Percentiles rank a stretch among this genome's conserved stretches.
Conservation (phyloP, 2,113 vertebrate genomes). For the Muntiacus reevesi region DNA sequence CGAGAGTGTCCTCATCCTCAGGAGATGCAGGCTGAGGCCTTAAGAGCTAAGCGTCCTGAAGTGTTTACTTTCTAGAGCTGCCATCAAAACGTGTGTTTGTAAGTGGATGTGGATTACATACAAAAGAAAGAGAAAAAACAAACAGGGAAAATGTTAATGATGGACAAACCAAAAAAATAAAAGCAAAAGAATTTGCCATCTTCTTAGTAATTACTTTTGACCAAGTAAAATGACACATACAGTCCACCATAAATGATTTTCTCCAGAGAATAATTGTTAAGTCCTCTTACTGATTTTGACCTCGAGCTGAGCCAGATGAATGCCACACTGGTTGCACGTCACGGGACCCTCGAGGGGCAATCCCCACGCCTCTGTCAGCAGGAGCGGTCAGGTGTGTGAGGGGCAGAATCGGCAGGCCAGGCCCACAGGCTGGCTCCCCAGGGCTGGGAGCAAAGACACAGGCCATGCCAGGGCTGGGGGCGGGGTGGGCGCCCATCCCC, state of each 20-base stretch:
- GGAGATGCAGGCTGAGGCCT: fast-evolving
- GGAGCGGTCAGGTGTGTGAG: not conserved
- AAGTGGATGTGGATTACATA: fast-evolving
- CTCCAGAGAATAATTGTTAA: not conserved
- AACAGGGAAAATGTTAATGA: not conserved
- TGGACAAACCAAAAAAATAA: not conserved
- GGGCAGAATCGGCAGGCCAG: not conserved
- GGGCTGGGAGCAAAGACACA: not conserved
- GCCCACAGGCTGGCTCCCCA: not conserved
- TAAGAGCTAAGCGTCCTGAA: fast-evolving
- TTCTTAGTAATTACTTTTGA: not conserved
- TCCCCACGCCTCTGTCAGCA: not conserved
- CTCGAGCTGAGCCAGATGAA: not conserved
- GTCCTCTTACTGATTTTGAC: not conserved
- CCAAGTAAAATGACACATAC: not conserved
- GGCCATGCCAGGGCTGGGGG: not conserved
- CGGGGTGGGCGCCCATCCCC: not conserved
- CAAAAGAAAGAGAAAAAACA: not conserved
- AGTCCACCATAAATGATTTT: too few species aligned
- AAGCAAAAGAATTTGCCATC: not conserved
- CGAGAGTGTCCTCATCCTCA: fast-evolving
- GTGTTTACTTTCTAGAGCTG: not conserved
- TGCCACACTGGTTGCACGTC: not conserved
- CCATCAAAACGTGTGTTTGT: too few species aligned
- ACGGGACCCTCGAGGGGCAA: fast-evolving